Conservation (phyloP, 2,888 invertebrate genomes). For the Drosophila testacea region DNA sequence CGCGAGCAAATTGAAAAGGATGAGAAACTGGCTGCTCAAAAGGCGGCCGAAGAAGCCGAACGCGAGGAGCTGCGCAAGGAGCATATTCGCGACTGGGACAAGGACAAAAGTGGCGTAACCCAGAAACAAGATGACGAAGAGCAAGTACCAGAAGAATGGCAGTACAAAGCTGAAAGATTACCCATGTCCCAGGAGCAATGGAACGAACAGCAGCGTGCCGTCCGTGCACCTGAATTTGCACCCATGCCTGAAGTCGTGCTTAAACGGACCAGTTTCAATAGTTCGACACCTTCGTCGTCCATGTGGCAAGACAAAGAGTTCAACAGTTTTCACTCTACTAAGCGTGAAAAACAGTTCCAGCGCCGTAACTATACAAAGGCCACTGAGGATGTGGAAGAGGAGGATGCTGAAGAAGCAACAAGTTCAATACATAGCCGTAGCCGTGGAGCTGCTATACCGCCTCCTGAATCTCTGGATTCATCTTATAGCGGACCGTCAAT, state of each 20-base stretch:
- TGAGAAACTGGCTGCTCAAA: slow-evolving; percentile 70
- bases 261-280: slow-evolving; percentile 76
- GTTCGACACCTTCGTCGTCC: slow-evolving; percentile 54
- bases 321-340: slow-evolving; percentile 68
- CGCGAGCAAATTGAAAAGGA: slow-evolving; percentile 79
- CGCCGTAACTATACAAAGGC: slow-evolving; percentile 64
- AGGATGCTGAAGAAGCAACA: neutral
- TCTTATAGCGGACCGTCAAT: slow-evolving; percentile 78
- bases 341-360: slow-evolving; percentile 70
- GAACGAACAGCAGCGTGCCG: slow-evolving; percentile 88
- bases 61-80: slow-evolving; percentile 84
- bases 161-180: slow-evolving; percentile 81
- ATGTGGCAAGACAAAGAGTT: slow-evolving; percentile 47
- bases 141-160: slow-evolving; percentile 69
- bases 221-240: slow-evolving; percentile 92
- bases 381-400: slow-evolving; percentile 22
- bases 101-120: slow-evolving; percentile 85
- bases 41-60: slow-evolving; percentile 81
- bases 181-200: slow-evolving; percentile 85
- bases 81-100: slow-evolving; percentile 89
- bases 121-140: slow-evolving; percentile 16
- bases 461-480: slow-evolving; percentile 89
- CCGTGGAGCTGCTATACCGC: slow-evolving; percentile 87
- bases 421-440: slow-evolving; percentile 18
- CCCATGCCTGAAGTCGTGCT: slow-evolving; percentile 85